A percentile compares a stretch with the other conserved stretches of the same genome.
Evolutionary conservation across 2,113 vertebrate species (phyloP).

Genomic region (Sylvicapra grimmia): DNA sequence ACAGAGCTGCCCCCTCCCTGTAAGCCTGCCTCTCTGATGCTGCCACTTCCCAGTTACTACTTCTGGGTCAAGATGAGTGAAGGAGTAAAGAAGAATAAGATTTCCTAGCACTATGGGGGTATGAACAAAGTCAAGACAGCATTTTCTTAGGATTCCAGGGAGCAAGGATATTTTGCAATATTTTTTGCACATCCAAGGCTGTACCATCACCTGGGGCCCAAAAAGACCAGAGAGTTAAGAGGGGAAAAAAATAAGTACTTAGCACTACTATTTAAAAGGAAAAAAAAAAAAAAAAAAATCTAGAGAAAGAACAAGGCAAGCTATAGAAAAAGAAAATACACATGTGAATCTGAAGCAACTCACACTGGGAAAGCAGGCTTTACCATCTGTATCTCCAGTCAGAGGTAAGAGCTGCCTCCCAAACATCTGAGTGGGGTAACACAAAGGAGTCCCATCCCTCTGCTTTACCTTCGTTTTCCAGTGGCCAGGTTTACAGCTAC

Average conservation of each 20-base stretch:
- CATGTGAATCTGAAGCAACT: not conserved
- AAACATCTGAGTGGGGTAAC: not conserved
- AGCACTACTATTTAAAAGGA: not conserved
- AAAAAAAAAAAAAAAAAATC: not conserved
- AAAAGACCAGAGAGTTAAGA: not conserved
- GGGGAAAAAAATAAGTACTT: not conserved
- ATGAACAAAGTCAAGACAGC: not conserved
- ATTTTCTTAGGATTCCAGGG: not conserved
- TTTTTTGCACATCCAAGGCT: not conserved
- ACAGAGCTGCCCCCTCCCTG: not conserved
- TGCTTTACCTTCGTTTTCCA: constrained; percentile 80
- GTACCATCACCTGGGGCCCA: not conserved
- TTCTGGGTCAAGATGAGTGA: not conserved
- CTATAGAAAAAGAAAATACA: not conserved
- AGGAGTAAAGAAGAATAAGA: not conserved
- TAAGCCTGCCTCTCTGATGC: not conserved
- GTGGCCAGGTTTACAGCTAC: constrained; percentile 94
- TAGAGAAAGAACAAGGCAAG: not conserved
- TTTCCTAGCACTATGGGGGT: not conserved
- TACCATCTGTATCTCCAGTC: not conserved
- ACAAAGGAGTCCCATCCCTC: not conserved
- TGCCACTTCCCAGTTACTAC: not conserved
- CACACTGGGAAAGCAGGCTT: not conserved
- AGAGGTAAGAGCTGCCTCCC: not conserved
- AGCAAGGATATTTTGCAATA: not conserved